Conservation (phyloP, 2,113 vertebrate species). For the Natator depressus region DNA sequence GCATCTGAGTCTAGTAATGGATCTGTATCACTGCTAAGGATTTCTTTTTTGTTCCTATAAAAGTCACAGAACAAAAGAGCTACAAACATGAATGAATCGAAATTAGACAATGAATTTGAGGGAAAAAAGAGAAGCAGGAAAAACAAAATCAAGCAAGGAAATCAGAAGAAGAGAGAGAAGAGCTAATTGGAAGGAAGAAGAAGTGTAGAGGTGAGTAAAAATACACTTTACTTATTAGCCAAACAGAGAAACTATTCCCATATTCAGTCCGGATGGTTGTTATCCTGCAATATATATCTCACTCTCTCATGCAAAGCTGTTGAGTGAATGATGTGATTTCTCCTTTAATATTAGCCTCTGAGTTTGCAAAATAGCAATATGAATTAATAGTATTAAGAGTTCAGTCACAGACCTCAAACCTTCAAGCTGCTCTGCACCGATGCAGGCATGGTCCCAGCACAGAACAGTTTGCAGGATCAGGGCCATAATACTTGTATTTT, state of each 20-base stretch:
- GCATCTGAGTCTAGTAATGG: background rate
- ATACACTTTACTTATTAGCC: background rate
- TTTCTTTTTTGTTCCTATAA: background rate
- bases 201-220: background rate
- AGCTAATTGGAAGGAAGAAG: background rate
- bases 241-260: background rate
- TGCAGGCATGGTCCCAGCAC: background rate
- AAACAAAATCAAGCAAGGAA: background rate
- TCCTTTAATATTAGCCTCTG: background rate
- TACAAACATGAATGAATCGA: background rate
- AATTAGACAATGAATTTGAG: background rate
- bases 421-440: background rate
- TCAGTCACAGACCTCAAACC: background rate
- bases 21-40: background rate
- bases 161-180: background rate
- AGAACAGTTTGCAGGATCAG: background rate
- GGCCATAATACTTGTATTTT: background rate
- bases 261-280: background rate
- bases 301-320: background rate
- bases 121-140: background rate
- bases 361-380: background rate
- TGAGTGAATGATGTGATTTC: background rate
- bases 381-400: background rate
- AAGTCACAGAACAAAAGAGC: background rate
- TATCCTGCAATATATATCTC: background rate